phyloP scores from a whole-genome alignment of 92 coral and sea anemone species.

The Zoanthus solanderi region DNA sequence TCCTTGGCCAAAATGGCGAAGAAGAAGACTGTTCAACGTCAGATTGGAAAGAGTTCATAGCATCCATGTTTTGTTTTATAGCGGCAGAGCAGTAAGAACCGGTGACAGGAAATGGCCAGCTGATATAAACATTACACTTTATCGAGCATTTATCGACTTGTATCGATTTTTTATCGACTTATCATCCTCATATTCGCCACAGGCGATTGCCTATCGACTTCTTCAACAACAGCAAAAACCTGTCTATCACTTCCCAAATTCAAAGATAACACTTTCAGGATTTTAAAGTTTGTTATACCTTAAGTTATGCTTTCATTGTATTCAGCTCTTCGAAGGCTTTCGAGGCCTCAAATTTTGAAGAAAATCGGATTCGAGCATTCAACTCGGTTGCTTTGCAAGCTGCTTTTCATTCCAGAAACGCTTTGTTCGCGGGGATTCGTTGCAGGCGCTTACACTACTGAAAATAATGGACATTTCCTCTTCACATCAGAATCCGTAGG shows the following conservation, averaged over 20 bases:
- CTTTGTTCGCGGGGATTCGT: slow-evolving; percentile 55
- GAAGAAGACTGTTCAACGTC: slow-evolving; percentile 91
- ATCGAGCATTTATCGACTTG: slow-evolving; percentile 27
- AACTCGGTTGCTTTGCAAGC: neutral
- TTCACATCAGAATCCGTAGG: slow-evolving; percentile 93
- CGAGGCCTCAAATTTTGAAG: slow-evolving; percentile 4
- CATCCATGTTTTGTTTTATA: slow-evolving; percentile 35
- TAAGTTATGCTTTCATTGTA: slow-evolving; percentile 12
- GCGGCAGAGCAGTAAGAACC: neutral
- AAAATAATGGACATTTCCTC: slow-evolving; percentile 74
- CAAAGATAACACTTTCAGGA: neutral
- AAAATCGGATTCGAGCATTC: neutral
- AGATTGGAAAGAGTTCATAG: slow-evolving; percentile 40
- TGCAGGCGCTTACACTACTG: slow-evolving; percentile 72
- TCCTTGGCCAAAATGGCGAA: slow-evolving; percentile 80
- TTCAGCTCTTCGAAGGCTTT: neutral
- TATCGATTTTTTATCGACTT: neutral
- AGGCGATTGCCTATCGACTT: neutral
- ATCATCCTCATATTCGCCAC: neutral
- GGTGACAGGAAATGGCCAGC: slow-evolving; percentile 56
- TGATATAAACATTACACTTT: slow-evolving; percentile 26
- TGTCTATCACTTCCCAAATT: neutral
- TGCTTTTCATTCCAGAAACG: slow-evolving; percentile 36
- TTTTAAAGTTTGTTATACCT: neutral
- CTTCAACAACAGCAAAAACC: neutral